Conservation (phyloP, 1,140 invertebrate genomes). For the Philotrypesis tridentata region DNA sequence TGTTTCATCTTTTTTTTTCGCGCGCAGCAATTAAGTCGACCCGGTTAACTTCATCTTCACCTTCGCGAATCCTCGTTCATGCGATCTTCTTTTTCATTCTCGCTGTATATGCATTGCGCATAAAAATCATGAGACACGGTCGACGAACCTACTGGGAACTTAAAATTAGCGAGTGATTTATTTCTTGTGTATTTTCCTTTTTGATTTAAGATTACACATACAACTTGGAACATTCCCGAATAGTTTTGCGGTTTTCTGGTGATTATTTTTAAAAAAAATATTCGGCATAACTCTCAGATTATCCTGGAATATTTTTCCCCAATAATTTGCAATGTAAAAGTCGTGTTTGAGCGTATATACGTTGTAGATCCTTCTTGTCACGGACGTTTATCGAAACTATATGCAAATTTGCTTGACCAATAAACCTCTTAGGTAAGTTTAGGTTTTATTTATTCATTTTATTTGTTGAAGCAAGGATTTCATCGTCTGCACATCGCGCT, state of each 20-base stretch:
- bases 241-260: not conserved
- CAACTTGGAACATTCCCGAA: not conserved
- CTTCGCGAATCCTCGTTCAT: not conserved
- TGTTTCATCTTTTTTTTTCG: not conserved
- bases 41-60: not conserved
- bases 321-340: not conserved
- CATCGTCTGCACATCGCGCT: not conserved
- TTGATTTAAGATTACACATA: not conserved
- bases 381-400: not conserved
- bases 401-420: not conserved
- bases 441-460: not conserved
- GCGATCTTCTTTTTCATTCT: no score
- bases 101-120: no score
- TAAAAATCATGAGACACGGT: not conserved
- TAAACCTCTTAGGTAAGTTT: not conserved
- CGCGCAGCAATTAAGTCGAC: not conserved
- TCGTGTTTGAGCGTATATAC: no score
- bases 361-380: no score
- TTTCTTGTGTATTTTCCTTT: not conserved
- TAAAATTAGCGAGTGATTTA: not conserved
- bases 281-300: not conserved
- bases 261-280: not conserved
- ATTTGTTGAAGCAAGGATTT: not conserved
- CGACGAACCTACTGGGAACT: not conserved
- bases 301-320: not conserved